phyloP scores from a whole-genome alignment of 2,113 vertebrate species.

The Rhinopomastus cyanomelas region DNA sequence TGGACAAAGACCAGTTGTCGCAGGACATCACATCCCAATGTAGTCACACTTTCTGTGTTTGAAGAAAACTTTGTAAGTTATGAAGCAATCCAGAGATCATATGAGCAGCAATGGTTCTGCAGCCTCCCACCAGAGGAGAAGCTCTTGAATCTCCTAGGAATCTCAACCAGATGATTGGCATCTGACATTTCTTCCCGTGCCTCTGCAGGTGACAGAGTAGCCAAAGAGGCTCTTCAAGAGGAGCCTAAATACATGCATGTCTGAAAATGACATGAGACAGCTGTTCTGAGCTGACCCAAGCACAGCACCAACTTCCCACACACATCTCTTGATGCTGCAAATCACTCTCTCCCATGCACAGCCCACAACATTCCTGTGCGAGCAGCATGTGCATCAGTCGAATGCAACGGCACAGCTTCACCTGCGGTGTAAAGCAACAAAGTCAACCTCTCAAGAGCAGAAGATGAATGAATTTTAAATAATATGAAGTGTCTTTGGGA shows the following conservation, averaged over 20 bases:
- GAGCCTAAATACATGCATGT: background rate
- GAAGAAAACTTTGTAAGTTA: background rate
- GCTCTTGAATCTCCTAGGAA: background rate
- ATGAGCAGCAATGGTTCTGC: background rate
- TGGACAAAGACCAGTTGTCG: background rate
- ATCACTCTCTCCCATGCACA: background rate
- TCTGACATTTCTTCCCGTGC: background rate
- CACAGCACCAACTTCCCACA: background rate
- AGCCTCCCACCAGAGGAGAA: background rate
- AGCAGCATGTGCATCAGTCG: fast-evolving
- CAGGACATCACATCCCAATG: fast-evolving
- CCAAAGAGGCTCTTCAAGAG: background rate
- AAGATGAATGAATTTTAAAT: background rate
- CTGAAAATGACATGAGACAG: background rate
- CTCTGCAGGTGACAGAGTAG: background rate
- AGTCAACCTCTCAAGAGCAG: background rate
- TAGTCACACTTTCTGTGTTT: background rate
- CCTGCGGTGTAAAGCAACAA: background rate
- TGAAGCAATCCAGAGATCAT: background rate
- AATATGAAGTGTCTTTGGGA: background rate
- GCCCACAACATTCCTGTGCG: background rate
- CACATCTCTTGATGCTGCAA: background rate
- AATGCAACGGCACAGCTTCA: background rate
- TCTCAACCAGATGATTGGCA: background rate
- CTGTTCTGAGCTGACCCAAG: background rate